Conservation (phyloP, 1,140 invertebrate genomes). For the Zaprionus inermis region DNA sequence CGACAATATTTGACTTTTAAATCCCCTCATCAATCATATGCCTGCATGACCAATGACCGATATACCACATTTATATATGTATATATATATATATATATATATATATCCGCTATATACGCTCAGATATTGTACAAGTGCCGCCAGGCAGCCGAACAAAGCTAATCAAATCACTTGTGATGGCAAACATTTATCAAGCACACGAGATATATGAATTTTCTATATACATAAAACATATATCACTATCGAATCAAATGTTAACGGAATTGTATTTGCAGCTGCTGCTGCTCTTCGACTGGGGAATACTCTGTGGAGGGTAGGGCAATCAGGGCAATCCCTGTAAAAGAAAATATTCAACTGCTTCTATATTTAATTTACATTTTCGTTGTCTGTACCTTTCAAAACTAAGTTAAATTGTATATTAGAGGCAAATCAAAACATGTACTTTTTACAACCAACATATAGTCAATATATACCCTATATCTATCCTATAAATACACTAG, state of each 20-base stretch:
- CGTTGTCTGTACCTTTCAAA: background rate
- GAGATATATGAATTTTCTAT: constrained; percentile 14
- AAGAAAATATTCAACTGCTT: too few species aligned
- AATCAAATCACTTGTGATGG: constrained; percentile 74
- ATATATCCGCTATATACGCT: constrained; percentile 21
- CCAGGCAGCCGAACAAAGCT: constrained; percentile 52
- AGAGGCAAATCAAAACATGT: too few species aligned
- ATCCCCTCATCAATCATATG: constrained; percentile 67
- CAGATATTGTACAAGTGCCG: constrained; percentile 45
- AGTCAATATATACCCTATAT: too few species aligned
- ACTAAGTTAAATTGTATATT: background rate
- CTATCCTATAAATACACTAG: background rate
- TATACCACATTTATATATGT: constrained; percentile 19
- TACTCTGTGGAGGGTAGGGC: background rate
- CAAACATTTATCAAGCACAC: constrained; percentile 70
- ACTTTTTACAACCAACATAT: too few species aligned
- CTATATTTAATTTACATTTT: background rate
- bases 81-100: background rate
- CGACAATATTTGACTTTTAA: constrained; percentile 79
- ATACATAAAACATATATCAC: constrained; percentile 18
- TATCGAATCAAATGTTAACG: constrained; percentile 18
- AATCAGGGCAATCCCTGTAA: too few species aligned
- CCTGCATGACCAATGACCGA: constrained; percentile 13
- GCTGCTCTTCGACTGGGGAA: background rate
- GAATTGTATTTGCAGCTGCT: background rate